Base-by-base conservation (phyloP, 2,113 vertebrate species). In the Callithrix jacchus region DNA sequence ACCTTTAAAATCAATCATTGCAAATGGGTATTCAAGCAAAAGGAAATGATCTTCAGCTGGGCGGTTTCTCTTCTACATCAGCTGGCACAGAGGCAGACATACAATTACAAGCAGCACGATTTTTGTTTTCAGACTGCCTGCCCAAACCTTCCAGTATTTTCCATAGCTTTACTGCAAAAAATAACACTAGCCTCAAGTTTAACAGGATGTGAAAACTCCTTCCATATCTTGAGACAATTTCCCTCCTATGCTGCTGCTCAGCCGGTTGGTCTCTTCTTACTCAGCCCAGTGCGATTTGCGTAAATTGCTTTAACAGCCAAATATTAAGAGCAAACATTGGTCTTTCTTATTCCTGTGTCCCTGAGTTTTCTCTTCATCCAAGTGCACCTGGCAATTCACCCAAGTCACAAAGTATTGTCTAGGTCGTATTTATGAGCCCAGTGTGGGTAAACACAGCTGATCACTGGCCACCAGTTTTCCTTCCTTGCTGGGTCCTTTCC, bases 271-370 rank as follows among this genome's bases (percentile, higher is more conserved):
- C 52, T 73, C 81, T 90, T 56, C 94, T 93, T 95, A 80, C 91
- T 96, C 95, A 96, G 74, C 71, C 49, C 45, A 35, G 94, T 97
- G 98, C 3, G 93, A 98, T 97, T 95, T 98, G 92, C 93, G 93
- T 97, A 98, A 98, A 84, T 97, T 97, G 89, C 95, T 96, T 97
- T 96, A 98, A 94, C 98, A 98, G 95, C 93, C 95, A 93, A 95
- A 85, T 95, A 95, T 89, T 56, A 92, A 98, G 14, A 94, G 86
- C 97, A 98, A 98, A 98, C 77, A 97, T 68, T 98, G 13, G 17
- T 37, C 73, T 96, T 94, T 74, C 97, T 95, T 93, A 93, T 98
- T 98, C 98, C 98, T 95, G 88, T 97, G 97, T 97, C 96, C 89
- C 88, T 81, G 89, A 97, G 93, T 82, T 97, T 49, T 93, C 80